Percentiles rank a stretch among this genome's conserved stretches.
Evolutionary conservation across 2,113 vertebrate genomes (phyloP).

Genomic region (Haemorhous mexicanus): DNA sequence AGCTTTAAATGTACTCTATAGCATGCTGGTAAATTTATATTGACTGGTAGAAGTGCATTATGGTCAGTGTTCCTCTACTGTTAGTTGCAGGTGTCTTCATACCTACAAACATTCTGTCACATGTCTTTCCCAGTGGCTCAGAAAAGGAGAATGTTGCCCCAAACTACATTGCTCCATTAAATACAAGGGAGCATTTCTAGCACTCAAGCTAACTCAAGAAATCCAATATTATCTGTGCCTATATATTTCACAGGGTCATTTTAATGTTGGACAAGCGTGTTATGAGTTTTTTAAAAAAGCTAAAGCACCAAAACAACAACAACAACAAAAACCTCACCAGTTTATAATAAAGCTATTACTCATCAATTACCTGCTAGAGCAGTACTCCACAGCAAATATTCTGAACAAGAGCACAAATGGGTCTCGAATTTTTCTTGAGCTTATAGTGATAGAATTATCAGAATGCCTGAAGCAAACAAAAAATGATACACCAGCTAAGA

Average conservation of each 20-base stretch:
- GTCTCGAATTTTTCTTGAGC: not conserved
- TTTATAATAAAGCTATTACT: not conserved
- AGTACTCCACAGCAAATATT: not conserved
- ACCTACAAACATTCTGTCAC: not conserved
- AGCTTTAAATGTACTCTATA: not conserved
- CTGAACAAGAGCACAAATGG: not conserved
- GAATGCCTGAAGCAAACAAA: not conserved
- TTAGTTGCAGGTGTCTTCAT: not conserved
- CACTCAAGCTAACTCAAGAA: not conserved
- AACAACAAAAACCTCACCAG: accelerated
- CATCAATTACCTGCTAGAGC: not conserved
- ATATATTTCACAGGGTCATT: not conserved
- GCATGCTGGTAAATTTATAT: not conserved
- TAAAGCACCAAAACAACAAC: not conserved
- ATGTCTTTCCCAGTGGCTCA: not conserved
- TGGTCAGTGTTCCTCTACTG: not conserved
- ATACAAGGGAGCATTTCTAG: not conserved
- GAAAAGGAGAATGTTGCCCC: not conserved
- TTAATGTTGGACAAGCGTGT: not conserved
- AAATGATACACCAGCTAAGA: not conserved
- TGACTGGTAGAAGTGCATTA: not conserved
- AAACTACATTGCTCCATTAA: not conserved
- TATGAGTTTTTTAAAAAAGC: not conserved
- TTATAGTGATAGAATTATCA: not conserved
- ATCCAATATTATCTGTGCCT: not conserved